These are phyloP conservation scores for Phasianus colchicus DNA, from an alignment of 2,113 vertebrate species.

Conservation along the genomic window DNA sequence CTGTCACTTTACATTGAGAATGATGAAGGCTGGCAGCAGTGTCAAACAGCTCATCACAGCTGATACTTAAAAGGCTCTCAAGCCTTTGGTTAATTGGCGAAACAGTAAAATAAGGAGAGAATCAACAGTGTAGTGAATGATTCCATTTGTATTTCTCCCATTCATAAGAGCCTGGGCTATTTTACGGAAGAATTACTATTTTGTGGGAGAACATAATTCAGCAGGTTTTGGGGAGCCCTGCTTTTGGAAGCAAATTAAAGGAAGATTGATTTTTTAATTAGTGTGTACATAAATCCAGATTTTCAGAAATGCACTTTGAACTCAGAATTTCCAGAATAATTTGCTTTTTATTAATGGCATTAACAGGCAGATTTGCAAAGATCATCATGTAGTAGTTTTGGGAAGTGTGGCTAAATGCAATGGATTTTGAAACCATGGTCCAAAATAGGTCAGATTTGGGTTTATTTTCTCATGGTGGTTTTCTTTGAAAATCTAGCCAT, in stretches of 20 bases:
- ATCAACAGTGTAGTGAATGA: not conserved
- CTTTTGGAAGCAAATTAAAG: not conserved
- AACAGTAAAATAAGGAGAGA: constrained; percentile 63
- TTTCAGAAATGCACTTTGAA: not conserved
- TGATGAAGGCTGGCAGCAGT: constrained; percentile 57
- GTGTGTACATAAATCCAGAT: not conserved
- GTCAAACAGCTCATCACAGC: constrained; percentile 64
- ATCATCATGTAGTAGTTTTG: not conserved
- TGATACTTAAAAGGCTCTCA: constrained; percentile 48
- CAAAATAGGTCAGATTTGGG: not conserved
- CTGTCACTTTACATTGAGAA: constrained; percentile 68
- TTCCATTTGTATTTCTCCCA: not conserved
- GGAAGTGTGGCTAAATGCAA: not conserved
- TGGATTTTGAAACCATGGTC: not conserved
- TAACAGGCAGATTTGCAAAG: not conserved
- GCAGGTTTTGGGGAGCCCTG: not conserved
- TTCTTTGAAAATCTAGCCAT: not conserved
- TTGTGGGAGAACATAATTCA: not conserved
- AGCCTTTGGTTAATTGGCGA: constrained; percentile 55
- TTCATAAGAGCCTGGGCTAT: not conserved
- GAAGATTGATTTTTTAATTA: not conserved
- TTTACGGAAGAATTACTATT: constrained; percentile 15
- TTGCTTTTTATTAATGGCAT: not conserved
- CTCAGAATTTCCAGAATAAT: not conserved
- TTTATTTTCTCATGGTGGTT: not conserved